Percentiles rank a stretch among this genome's conserved stretches.
Evolutionary conservation across 2,888 invertebrate species (phyloP).

Genomic region (Drosophila sordidapex): DNA sequence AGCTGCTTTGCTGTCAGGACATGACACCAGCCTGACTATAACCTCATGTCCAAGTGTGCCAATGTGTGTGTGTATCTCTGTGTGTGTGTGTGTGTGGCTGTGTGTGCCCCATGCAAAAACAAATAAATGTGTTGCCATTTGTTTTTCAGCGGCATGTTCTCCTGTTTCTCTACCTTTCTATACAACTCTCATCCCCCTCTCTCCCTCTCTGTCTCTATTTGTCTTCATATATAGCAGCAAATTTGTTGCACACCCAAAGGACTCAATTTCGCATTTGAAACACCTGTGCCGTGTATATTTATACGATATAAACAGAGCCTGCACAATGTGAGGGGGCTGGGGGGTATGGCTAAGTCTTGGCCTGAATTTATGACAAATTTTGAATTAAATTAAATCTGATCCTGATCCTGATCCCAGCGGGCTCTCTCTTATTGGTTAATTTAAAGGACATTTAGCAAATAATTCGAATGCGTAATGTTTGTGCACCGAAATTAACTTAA

Average conservation of each 20-base stretch:
- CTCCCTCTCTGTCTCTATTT: neutral
- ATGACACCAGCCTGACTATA: conserved; percentile 12
- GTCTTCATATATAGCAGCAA: conserved; percentile 36
- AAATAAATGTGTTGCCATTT: conserved; percentile 67
- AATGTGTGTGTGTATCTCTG: neutral
- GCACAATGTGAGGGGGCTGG: neutral
- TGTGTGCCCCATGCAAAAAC: conserved; percentile 14
- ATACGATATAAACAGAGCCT: conserved; percentile 32
- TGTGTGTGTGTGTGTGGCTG: neutral
- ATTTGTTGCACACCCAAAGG: conserved; percentile 65
- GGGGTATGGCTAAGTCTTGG: conserved; percentile 28
- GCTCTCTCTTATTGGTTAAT: neutral
- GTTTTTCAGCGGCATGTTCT: conserved; percentile 49
- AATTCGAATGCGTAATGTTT: neutral
- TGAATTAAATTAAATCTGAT: neutral
- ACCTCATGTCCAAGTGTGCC: conserved; percentile 17
- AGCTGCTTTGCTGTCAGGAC: conserved; percentile 33
- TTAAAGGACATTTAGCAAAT: neutral
- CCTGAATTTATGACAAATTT: conserved; percentile 15
- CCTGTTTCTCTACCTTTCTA: neutral
- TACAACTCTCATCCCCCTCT: neutral
- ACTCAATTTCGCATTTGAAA: conserved; percentile 59
- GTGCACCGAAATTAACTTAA: neutral
- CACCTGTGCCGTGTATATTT: conserved; percentile 58
- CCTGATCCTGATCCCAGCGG: too few relatives aligned